Base-by-base conservation (phyloP, 2,113 vertebrate genomes). In the Euleptes europaea region DNA sequence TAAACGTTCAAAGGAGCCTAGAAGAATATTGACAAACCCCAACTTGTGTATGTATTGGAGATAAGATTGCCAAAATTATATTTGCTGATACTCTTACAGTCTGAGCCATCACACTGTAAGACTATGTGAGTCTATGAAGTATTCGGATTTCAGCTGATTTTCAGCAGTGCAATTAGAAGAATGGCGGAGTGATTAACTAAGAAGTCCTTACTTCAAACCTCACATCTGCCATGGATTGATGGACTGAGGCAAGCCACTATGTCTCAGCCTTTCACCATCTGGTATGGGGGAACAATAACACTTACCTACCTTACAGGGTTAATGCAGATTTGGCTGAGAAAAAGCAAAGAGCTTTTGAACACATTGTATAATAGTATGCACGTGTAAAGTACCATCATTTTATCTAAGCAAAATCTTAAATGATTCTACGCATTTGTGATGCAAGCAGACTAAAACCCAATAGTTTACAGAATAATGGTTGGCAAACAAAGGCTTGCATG, bases 21-120 rank as follows among this genome's bases (percentile, higher is more conserved):
- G 89, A 89, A 91, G 86, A 95, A 95, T 96, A 96, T 93, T 96
- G 95, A 95, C 94, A 96, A 95, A 92, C 84, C 81, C 86, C 90
- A 94, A 90, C 91, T 94, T 91, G 89, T 92, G 88, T 94, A 77
- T 93, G 95, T 94, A 90, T 88, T 92, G 93, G 87, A 95, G 95
- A 96, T 95, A 96, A 96, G 93, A 92, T 93, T 78, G 93, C 81
- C 78, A 91, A 95, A 96, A 95, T 95, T 93, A 89, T 94, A 94
- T 95, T 96, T 95, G 90, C 88, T 92, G 89, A 84, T 19, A 35
- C 83, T 91, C 38, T 86, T 77, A 84, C 78, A 69, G 66, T 84
- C 19, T 44, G 28, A 73, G 19, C 28, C 23, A 63, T 3, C n/a
- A 38, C 35, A 73, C 26, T 21, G 44, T 44, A 44, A 38, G 35